Conservation (phyloP, 2,113 vertebrate species). For the Morone chrysops region DNA sequence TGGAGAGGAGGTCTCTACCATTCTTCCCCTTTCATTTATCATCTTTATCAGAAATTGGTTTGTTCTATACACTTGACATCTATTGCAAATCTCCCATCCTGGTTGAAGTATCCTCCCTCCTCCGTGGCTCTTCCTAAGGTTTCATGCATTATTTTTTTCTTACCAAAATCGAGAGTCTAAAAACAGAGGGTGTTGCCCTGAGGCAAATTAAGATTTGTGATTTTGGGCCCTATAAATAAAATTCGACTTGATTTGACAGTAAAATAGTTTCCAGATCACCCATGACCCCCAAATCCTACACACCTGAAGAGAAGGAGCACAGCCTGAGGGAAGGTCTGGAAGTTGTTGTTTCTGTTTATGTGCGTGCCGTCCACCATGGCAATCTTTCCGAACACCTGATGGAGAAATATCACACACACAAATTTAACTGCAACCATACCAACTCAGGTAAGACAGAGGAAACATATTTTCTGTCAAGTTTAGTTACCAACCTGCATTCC, state of each 20-base stretch:
- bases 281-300: conserved; percentile 10
- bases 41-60: no score
- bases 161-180: no score
- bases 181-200: no score
- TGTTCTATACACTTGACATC: no score
- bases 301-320: conserved; percentile 98
- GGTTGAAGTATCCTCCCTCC: no score
- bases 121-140: no score
- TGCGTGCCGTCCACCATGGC: conserved; percentile 97
- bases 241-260: not conserved
- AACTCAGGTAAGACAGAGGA: not conserved
- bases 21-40: no score
- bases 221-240: no score
- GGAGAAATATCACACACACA: conserved; percentile 5
- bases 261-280: not conserved
- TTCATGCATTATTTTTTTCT: no score
- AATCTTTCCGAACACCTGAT: conserved; percentile 96
- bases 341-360: conserved; percentile 99
- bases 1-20: no score
- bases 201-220: no score
- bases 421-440: not conserved
- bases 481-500: conserved; percentile 94
- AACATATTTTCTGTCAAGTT: conserved; percentile 7
- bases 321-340: conserved; percentile 98
- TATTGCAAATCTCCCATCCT: no score